Evolutionary conservation across 2,797 vertebrate species (phyloP), one percentile per base, ranked within the genome.

Genomic region (Cygnus olor): DNA sequence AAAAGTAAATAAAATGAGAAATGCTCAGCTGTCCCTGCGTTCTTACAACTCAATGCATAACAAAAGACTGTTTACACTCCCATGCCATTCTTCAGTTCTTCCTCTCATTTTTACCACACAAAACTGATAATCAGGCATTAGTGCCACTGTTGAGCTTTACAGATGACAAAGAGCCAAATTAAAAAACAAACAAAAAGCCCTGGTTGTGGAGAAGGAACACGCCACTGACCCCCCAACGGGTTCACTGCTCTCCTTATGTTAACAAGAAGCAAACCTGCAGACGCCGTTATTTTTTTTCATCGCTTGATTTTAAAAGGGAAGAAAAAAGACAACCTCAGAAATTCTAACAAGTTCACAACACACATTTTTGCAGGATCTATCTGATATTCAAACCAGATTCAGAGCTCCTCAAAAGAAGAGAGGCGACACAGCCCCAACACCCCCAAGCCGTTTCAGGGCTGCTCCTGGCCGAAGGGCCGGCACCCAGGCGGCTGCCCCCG

Each of bases 1-100:
- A 95, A 79, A 76, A 63, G 51, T 44, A 90, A 84, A 85, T 42
- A 77, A 70, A 80, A 63, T 11, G 47, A 74, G 84, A 60, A 87
- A 61, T 5, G 25, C 77, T 86, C 40, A 14, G 66, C n/a, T 36
- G 49, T 32, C 40, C 80, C 77, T 9, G n/a, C 4, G 20, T 65
- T 80, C 65, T 63, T 72, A 30, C 87, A 69, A 32, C 28, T 18
- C n/a, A 54, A 44, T 0, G 5, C 27, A 36, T 42, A 69, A 53
- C 1, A 79, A 80, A 69, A 73, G 14, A 15, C 14, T 25, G 10
- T 65, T 42, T 73, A n/a, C 36, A 28, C 65, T 74, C 79, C 69
- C 44, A 3, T 4, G 34, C 32, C 11, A 14, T 9, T 7, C 36
- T 84, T n/a, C 0, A 2, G 8, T 25, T 32, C 84, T 64, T 77